Percentiles rank a stretch among this genome's conserved stretches.
Evolutionary conservation across 2,797 vertebrate genomes (phyloP).

Genomic region (Microhierax caerulescens): DNA sequence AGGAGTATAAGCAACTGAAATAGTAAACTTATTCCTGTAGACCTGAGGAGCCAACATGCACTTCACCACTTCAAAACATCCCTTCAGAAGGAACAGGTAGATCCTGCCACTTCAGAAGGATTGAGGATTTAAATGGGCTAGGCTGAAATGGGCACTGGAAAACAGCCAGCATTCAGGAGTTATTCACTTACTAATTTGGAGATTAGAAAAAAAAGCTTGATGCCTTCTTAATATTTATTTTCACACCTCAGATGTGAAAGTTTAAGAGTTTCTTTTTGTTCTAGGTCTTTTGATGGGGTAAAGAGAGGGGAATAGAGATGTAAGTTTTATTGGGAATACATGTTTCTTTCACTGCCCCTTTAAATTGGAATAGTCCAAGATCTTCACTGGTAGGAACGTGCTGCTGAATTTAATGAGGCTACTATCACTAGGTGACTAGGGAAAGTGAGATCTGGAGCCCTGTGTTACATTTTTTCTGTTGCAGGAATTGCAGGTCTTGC

Average conservation of each 20-base stretch:
- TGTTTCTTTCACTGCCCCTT: background rate
- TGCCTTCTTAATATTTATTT: background rate
- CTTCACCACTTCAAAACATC: background rate
- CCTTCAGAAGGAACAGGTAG: background rate
- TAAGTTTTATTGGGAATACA: background rate
- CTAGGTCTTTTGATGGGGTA: background rate
- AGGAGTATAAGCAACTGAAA: background rate
- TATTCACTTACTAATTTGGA: background rate
- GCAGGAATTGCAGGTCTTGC: background rate
- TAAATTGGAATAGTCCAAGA: background rate
- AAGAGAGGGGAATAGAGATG: background rate
- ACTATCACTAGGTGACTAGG: background rate
- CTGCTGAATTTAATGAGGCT: background rate
- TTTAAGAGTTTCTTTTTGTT: background rate
- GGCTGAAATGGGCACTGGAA: background rate
- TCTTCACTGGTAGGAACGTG: background rate
- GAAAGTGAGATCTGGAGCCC: background rate
- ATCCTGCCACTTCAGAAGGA: background rate
- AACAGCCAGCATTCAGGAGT: background rate
- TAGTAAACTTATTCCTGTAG: background rate
- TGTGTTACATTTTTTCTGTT: background rate
- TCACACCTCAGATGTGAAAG: background rate
- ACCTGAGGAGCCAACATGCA: background rate
- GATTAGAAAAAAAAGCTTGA: background rate
- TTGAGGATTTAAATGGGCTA: background rate